Percentiles rank a stretch among this genome's conserved stretches.
Conservation (phyloP, 1,140 invertebrate genomes). For the Oncopodura yosiiana region DNA sequence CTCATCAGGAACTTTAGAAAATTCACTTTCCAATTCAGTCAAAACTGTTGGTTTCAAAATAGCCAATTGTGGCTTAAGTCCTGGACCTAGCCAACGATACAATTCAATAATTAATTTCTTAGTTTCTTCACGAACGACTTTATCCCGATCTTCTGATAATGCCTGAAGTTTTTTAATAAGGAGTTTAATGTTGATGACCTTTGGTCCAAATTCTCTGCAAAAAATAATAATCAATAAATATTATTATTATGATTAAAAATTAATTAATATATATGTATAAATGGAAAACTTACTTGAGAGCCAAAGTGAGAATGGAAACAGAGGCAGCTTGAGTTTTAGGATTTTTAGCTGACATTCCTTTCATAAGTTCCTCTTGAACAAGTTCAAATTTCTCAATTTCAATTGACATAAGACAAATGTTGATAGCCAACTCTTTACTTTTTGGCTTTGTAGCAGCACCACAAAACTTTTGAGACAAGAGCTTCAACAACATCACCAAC, state of each 20-base stretch:
- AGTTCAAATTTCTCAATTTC: slow-evolving; percentile 92
- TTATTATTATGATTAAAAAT: no score
- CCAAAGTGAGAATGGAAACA: slow-evolving; percentile 61
- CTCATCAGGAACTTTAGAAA: slow-evolving; percentile 61
- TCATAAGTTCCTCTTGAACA: slow-evolving; percentile 81
- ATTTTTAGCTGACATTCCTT: slow-evolving; percentile 90
- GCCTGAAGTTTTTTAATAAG: slow-evolving; percentile 75
- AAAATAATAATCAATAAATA: no score
- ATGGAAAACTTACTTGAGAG: slow-evolving; percentile 52
- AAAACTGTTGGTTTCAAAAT: slow-evolving; percentile 77
- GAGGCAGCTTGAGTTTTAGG: slow-evolving; percentile 86
- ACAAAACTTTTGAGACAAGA: slow-evolving; percentile 83
- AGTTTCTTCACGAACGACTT: slow-evolving; percentile 80
- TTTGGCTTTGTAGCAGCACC: slow-evolving; percentile 70
- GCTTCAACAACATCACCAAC: slow-evolving; percentile 79
- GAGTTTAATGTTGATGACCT: slow-evolving; percentile 79
- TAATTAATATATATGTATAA: neutral
- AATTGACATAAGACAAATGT: slow-evolving; percentile 84
- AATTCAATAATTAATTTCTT: slow-evolving; percentile 82
- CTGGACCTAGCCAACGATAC: slow-evolving; percentile 80
- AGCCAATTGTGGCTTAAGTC: slow-evolving; percentile 74
- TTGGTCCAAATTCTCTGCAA: slow-evolving; percentile 74
- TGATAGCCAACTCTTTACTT: slow-evolving; percentile 80
- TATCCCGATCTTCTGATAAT: slow-evolving; percentile 83
- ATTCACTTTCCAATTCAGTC: slow-evolving; percentile 78